Conservation (phyloP, 92 coral and sea anemone genomes). For the Actinostola sp. region DNA sequence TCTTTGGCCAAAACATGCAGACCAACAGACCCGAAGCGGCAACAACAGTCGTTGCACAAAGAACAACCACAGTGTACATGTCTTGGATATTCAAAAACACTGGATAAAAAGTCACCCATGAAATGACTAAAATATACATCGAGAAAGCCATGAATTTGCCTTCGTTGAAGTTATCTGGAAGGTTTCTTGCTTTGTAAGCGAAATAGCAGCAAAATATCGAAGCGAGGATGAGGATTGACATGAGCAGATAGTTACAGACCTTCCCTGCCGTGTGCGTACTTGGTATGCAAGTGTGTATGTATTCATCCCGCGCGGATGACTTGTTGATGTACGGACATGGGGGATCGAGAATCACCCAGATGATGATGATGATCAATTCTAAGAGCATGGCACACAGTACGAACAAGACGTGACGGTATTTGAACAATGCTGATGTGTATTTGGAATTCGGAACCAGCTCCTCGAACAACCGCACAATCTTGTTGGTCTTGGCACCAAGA, state of each 20-base stretch:
- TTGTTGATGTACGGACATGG: constrained; percentile 66
- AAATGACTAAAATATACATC: constrained; percentile 60
- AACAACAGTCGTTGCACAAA: constrained; percentile 67
- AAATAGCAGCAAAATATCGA: constrained; percentile 67
- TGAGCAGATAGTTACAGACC: constrained; percentile 62
- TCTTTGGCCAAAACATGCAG: constrained; percentile 80
- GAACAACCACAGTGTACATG: constrained; percentile 61
- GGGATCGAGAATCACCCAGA: constrained; percentile 64
- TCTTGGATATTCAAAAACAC: constrained; percentile 69
- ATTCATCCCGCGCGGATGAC: constrained; percentile 48
- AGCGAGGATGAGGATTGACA: constrained; percentile 52
- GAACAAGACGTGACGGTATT: constrained; percentile 57
- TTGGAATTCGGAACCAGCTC: constrained; percentile 61
- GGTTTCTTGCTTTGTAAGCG: constrained; percentile 76
- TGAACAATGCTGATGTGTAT: constrained; percentile 44
- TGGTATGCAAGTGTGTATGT: constrained; percentile 46
- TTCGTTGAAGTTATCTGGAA: constrained; percentile 86
- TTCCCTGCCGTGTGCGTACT: constrained; percentile 46
- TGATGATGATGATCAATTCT: constrained; percentile 46
- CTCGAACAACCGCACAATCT: constrained; percentile 66
- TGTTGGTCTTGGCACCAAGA: constrained; percentile 76
- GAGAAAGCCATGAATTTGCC: constrained; percentile 85
- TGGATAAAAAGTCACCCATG: constrained; percentile 83
- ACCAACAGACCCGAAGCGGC: constrained; percentile 75
- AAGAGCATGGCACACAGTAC: constrained; percentile 31